phyloP scores from a whole-genome alignment of 1,140 invertebrate genomes.

The Macrosteles quadrilineatus region DNA sequence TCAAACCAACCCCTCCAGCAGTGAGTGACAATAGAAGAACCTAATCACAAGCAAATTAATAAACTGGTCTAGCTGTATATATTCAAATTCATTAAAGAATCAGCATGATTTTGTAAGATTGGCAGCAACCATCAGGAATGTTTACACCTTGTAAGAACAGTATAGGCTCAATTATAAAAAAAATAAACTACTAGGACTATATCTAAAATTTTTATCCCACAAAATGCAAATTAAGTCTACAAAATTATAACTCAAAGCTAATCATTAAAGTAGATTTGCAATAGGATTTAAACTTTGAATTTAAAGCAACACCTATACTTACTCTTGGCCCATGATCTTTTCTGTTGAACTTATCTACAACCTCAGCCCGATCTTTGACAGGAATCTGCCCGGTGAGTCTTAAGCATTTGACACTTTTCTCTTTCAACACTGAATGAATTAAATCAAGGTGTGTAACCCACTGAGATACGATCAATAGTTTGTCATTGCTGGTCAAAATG shows the following conservation, averaged over 20 bases:
- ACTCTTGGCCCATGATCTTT: conserved; percentile 54
- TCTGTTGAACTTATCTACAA: conserved; percentile 74
- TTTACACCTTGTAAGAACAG: neutral
- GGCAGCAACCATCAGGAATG: neutral
- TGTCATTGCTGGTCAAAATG: conserved; percentile 62
- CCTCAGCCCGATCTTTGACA: conserved; percentile 57
- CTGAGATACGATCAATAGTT: conserved; percentile 84
- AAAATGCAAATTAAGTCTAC: too few relatives aligned
- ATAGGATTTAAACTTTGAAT: too few relatives aligned
- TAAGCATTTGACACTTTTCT: conserved; percentile 54
- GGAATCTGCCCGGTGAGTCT: conserved; percentile 69
- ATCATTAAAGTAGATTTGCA: neutral
- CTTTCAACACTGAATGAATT: conserved; percentile 61
- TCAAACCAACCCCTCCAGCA: conserved; percentile 89
- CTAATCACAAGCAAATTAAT: conserved; percentile 22
- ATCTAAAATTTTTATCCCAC: too few relatives aligned
- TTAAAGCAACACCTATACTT: too few relatives aligned
- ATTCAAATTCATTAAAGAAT: neutral
- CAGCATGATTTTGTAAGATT: neutral
- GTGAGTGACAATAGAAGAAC: conserved; percentile 77
- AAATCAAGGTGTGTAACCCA: conserved; percentile 78
- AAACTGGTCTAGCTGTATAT: neutral
- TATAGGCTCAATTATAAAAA: neutral
- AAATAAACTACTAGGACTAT: neutral
- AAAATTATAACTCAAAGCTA: neutral